These are phyloP conservation scores for Lysandra coridon DNA, from an alignment of 2,888 invertebrate genomes.

Conservation along the genomic window DNA sequence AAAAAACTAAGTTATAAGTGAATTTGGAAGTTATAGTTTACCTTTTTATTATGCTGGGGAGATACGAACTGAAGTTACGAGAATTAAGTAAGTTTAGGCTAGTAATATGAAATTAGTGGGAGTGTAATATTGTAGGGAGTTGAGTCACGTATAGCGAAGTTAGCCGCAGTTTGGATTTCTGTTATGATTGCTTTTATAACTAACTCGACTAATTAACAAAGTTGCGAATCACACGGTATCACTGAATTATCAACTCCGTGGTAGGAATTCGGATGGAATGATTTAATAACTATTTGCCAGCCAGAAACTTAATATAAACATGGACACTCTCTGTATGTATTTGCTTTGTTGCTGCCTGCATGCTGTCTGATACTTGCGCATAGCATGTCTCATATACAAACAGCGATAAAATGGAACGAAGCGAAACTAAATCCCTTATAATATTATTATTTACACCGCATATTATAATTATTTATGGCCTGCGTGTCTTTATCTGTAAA, in stretches of 20 bases:
- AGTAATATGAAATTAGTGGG: constrained; percentile 25
- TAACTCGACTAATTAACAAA: constrained; percentile 31
- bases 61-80: constrained; percentile 7
- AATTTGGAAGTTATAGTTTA: constrained; percentile 1
- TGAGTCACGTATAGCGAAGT: constrained; percentile 32
- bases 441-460: no score
- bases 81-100: constrained; percentile 15
- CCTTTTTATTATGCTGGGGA: constrained; percentile 12
- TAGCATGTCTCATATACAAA: no score
- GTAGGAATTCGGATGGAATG: neutral
- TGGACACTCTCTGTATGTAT: no score
- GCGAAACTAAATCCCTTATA: no score
- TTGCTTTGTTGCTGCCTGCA: no score
- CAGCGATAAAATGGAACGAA: no score
- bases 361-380: no score
- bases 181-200: constrained; percentile 34
- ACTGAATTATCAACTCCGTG: constrained; percentile 27
- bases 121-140: constrained; percentile 27
- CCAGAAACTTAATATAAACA: neutral
- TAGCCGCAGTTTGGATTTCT: constrained; percentile 31
- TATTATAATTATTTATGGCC: no score
- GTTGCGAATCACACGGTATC: constrained; percentile 25
- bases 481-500: no score
- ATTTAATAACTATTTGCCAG: neutral
- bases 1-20: constrained; percentile 15